Base-by-base conservation (phyloP, 2,113 vertebrate species). In the Ictidomys tridecemlineatus region DNA sequence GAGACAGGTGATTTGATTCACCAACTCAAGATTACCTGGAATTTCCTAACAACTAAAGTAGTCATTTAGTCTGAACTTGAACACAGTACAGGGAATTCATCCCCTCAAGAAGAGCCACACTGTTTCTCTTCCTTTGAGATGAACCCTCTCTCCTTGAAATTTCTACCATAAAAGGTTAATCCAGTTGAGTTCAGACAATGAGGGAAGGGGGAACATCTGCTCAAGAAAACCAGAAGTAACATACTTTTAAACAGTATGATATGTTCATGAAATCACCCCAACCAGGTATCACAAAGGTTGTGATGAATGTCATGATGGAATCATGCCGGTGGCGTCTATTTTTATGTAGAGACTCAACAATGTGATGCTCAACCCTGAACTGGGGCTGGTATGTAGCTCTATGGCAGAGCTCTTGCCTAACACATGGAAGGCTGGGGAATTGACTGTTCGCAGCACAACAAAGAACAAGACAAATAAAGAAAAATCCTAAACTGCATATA, bases 61-160 rank as follows among this genome's bases (percentile, higher is more conserved):
- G 8, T 70, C 5, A 2, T 69, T 94, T 56, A 79, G n/a, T 92
- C 76, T 94, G n/a, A 94, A 93, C 22, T 94, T 94, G n/a, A 88
- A 96, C 32, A 70, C 11, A 30, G 22, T 51, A 83, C 4, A 39
- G 28, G n/a, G 5, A 96, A 69, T 45, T 87, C 34, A 79, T 85
- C 72, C 26, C 48, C 28, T 28, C n/a, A 51, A 80, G 14, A 92
- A 86, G 26, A 85, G 34, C 14, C 34, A 67, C n/a, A 76, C 26
- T 20, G 13, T 69, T 85, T 93, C 94, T 58, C 34, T 77, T 84
- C 91, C 70, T 69, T 69, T 85, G 37, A 93, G 42, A 89, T 51
- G 16, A 42, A 85, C 20, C 80, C 2, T 63, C 56, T 95, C 16
- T 85, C 4, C 39, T 13, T n/a, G 61, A 90, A 85, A 78, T 0